Evolutionary conservation across 2,888 invertebrate genomes (phyloP).

Genomic region (Horisme vitalbata): DNA sequence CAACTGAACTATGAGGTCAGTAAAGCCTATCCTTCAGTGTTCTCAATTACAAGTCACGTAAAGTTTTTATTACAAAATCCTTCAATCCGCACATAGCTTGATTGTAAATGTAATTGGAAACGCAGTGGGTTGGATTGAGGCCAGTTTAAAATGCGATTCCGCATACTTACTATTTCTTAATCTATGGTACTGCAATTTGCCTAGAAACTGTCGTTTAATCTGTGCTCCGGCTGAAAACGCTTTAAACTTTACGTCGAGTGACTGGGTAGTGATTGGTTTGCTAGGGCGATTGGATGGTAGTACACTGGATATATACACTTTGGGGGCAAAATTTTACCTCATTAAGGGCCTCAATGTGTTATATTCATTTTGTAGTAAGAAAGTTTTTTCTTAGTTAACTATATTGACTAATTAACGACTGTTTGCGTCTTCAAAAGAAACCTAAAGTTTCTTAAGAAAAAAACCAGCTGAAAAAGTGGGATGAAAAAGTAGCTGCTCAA

Average conservation of each 20-base stretch:
- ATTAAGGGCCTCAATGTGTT: too few species aligned
- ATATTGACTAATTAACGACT: too few species aligned
- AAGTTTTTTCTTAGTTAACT: too few species aligned
- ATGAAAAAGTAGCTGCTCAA: too few species aligned
- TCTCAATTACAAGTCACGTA: too few species aligned
- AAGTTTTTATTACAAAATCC: conserved; percentile 7
- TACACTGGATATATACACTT: background rate
- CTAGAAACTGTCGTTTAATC: background rate
- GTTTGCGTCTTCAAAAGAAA: too few species aligned
- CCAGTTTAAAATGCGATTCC: conserved; percentile 8
- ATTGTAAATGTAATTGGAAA: conserved; percentile 16
- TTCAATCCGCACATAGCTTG: conserved; percentile 6
- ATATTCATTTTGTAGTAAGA: too few species aligned
- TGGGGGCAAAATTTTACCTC: too few species aligned
- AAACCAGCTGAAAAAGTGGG: too few species aligned
- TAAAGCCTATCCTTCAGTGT: too few species aligned
- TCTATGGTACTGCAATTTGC: background rate
- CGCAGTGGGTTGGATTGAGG: conserved; percentile 7
- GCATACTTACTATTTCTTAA: background rate
- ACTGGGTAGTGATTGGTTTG: conserved; percentile 12
- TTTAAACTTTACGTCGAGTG: conserved; percentile 6
- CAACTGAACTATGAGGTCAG: too few species aligned
- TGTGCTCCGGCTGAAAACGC: conserved; percentile 5
- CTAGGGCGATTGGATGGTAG: conserved; percentile 3
- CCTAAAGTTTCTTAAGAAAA: too few species aligned